Evolutionary conservation across 2,113 vertebrate species (phyloP).

Genomic region (Plecturocebus donacophilus): DNA sequence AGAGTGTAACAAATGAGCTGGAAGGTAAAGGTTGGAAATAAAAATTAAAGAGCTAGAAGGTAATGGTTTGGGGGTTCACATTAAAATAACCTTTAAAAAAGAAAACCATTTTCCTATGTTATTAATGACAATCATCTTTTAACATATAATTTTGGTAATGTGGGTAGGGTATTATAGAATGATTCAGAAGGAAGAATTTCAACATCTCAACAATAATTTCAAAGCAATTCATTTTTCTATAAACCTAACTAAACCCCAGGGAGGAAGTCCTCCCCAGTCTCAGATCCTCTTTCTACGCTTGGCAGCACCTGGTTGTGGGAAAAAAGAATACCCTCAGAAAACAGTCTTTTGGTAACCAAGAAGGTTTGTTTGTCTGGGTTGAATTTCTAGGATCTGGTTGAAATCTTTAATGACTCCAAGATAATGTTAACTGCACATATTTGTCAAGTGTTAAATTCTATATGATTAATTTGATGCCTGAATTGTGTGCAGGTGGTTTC

Average conservation of each 20-base stretch:
- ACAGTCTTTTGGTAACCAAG: not conserved
- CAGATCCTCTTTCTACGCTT: not conserved
- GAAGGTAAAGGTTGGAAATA: not conserved
- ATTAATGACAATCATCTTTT: not conserved
- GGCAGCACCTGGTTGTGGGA: not conserved
- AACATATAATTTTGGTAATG: not conserved
- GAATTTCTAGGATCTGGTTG: not conserved
- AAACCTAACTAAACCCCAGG: not conserved
- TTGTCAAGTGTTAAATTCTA: not conserved
- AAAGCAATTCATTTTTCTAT: not conserved
- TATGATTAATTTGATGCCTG: constrained; percentile 1
- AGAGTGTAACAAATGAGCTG: not conserved
- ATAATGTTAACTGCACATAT: not conserved
- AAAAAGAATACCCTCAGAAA: not conserved
- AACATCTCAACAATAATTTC: not conserved
- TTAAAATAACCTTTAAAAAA: constrained; percentile 17
- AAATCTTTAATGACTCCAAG: constrained; percentile 29
- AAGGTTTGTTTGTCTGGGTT: not conserved
- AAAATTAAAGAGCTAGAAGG: not conserved
- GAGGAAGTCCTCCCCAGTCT: not conserved
- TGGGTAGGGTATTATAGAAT: not conserved
- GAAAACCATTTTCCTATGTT: not conserved
- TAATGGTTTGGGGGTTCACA: not conserved
- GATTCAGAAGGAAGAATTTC: constrained; percentile 27
- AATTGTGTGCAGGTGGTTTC: not conserved